Conservation (phyloP, 2,797 vertebrate genomes). For the Neopelma chrysocephalum region DNA sequence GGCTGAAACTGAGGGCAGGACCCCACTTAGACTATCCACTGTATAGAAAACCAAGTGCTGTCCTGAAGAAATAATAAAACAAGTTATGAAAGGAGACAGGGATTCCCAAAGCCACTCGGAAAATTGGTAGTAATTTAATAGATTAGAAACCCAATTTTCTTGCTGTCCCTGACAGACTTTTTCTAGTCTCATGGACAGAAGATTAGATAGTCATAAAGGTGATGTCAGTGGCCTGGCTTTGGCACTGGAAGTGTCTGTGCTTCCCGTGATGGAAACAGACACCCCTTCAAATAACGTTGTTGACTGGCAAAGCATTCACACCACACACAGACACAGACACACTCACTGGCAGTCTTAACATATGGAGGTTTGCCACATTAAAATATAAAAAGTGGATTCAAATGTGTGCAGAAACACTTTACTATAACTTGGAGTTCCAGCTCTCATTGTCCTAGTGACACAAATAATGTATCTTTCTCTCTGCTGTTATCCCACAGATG, state of each 20-base stretch:
- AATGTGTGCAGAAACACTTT: background rate
- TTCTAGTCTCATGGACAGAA: background rate
- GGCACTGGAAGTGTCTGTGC: background rate
- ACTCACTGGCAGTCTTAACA: background rate
- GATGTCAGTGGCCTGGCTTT: background rate
- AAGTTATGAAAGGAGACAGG: background rate
- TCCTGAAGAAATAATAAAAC: background rate
- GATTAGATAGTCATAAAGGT: background rate
- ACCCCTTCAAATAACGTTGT: accelerated
- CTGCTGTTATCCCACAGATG: background rate
- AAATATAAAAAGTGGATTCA: background rate
- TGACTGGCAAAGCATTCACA: background rate
- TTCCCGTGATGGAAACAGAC: background rate
- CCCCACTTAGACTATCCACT: background rate
- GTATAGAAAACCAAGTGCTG: background rate
- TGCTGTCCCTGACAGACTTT: background rate
- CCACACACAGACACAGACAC: background rate
- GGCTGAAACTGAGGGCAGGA: background rate
- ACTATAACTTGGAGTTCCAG: background rate
- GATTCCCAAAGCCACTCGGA: background rate
- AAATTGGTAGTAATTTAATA: background rate
- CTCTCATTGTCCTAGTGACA: background rate
- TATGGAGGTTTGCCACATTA: background rate
- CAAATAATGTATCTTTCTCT: background rate
- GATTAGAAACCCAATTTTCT: background rate